phyloP scores from a whole-genome alignment of 2,888 invertebrate species.

The Hetaerina titia region DNA sequence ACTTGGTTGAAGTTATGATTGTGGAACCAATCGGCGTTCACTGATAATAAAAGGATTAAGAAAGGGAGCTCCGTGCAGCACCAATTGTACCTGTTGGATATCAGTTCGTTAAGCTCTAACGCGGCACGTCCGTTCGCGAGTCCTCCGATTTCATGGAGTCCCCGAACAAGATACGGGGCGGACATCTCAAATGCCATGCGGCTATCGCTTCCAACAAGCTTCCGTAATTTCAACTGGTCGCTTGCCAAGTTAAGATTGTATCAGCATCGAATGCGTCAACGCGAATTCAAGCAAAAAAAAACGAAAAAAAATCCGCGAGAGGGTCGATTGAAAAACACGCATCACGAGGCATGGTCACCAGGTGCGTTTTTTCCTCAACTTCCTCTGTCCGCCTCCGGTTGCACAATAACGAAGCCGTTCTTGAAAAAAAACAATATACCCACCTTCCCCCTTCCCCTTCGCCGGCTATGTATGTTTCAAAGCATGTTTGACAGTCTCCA shows the following conservation, averaged over 20 bases:
- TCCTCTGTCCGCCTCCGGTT: not conserved
- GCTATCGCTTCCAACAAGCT: constrained; percentile 15
- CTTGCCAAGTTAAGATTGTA: constrained; percentile 19
- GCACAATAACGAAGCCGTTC: not conserved
- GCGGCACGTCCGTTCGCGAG: not conserved
- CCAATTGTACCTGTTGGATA: not conserved
- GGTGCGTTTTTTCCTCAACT: constrained; percentile 30
- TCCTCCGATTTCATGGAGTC: constrained; percentile 10
- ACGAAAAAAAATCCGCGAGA: constrained; percentile 5
- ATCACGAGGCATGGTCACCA: constrained; percentile 20
- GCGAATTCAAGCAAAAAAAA: constrained; percentile 23
- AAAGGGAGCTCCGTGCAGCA: not conserved
- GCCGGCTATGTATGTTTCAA: not conserved
- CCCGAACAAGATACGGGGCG: constrained; percentile 1
- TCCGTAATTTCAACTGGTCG: constrained; percentile 35
- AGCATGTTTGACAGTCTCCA: not conserved
- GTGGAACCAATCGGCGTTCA: not conserved
- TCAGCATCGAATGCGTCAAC: constrained; percentile 32
- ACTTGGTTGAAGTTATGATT: not conserved
- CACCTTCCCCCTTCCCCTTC: not conserved
- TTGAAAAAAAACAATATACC: not conserved
- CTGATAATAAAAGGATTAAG: not conserved
- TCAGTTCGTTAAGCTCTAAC: constrained; percentile 15
- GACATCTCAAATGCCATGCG: constrained; percentile 23
- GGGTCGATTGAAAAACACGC: constrained; percentile 16